Percentiles rank a stretch among this genome's conserved stretches.
These are phyloP conservation scores for Pristiophorus japonicus DNA, from an alignment of 2,113 vertebrate species.

Conservation along the genomic window DNA sequence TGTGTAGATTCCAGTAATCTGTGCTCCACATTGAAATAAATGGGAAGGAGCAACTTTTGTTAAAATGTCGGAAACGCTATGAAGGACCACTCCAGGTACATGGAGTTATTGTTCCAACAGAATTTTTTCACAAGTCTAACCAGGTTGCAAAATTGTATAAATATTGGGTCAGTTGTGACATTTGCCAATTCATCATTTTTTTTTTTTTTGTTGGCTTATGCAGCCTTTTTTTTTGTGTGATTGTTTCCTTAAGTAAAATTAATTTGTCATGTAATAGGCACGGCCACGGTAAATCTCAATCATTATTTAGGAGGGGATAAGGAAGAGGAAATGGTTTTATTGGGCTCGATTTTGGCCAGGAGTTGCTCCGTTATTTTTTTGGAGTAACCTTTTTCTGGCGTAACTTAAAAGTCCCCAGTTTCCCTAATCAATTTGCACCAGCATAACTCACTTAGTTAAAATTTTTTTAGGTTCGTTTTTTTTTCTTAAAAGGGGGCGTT, in stretches of 20 bases:
- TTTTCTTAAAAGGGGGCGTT: too few species aligned
- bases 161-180: not conserved
- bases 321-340: not conserved
- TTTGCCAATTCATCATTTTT: not conserved
- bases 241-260: not conserved
- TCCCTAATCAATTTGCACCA: too few species aligned
- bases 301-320: not conserved
- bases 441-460: too few species aligned
- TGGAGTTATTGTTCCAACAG: not conserved
- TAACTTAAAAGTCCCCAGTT: too few species aligned
- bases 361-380: too few species aligned
- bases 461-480: too few species aligned
- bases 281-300: not conserved
- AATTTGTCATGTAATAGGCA: not conserved
- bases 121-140: not conserved
- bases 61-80: not conserved
- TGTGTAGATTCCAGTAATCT: not conserved
- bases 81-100: not conserved
- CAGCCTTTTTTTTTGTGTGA: not conserved
- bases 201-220: not conserved
- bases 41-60: not conserved
- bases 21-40: not conserved
- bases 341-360: too few species aligned
- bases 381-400: too few species aligned
- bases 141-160: constrained; percentile 8